Conservation (phyloP, 2,797 vertebrate species). For the Rhincodon typus region DNA sequence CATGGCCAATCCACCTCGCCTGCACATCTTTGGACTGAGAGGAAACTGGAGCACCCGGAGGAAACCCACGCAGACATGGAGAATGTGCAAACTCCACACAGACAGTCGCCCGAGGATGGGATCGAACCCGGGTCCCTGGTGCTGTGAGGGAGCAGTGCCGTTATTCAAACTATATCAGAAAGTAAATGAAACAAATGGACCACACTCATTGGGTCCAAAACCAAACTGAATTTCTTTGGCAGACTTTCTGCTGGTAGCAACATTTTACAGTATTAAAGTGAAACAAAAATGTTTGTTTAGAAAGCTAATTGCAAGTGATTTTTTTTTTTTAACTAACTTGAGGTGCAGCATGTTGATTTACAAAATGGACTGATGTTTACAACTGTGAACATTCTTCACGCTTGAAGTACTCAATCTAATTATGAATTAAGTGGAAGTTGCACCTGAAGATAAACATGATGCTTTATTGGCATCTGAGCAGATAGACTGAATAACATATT, state of each 20-base stretch:
- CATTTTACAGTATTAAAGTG: background rate
- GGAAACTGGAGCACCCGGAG: too few relatives aligned
- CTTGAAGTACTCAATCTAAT: background rate
- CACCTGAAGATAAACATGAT: background rate
- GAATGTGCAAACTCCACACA: too few relatives aligned
- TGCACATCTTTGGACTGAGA: too few relatives aligned
- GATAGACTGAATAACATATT: background rate
- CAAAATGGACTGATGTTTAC: background rate
- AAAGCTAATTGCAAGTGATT: background rate
- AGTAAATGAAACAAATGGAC: background rate
- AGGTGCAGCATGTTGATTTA: background rate
- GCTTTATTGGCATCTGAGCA: background rate
- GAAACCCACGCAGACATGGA: too few relatives aligned
- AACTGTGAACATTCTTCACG: background rate
- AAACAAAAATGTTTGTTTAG: background rate
- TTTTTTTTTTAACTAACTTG: background rate
- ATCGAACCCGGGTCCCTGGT: too few relatives aligned
- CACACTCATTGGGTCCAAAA: background rate
- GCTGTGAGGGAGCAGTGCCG: too few relatives aligned
- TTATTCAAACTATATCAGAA: too few relatives aligned
- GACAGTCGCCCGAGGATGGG: too few relatives aligned
- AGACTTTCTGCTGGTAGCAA: background rate
- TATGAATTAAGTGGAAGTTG: background rate
- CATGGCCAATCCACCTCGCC: too few relatives aligned
- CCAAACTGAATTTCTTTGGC: background rate